These are phyloP conservation scores for Sebastolobus alascanus DNA, from an alignment of 2,797 vertebrate species.

Conservation along the genomic window DNA sequence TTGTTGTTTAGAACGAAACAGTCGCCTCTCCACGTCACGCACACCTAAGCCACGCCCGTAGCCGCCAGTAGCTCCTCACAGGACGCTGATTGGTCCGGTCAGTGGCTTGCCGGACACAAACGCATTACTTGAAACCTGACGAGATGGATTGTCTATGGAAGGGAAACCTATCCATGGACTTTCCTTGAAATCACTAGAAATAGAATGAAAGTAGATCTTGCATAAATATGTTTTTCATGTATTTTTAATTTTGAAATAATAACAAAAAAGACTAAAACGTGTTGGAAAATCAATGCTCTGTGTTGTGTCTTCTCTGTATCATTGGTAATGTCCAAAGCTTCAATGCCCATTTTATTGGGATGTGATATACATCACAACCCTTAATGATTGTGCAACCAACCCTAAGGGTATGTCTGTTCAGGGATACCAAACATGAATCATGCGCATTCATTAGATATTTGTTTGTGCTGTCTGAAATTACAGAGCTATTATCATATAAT, in stretches of 20 bases:
- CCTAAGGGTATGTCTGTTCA: not conserved
- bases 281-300: not conserved
- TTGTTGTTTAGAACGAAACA: too few species aligned
- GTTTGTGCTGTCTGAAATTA: slow-evolving; percentile 36
- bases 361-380: not conserved
- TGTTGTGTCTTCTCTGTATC: not conserved
- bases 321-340: not conserved
- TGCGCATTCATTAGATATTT: slow-evolving; percentile 27
- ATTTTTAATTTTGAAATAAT: not conserved
- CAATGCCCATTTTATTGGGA: not conserved
- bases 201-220: not conserved
- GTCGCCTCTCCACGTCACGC: too few species aligned
- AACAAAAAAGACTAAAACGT: not conserved
- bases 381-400: not conserved
- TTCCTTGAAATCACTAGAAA: too few species aligned
- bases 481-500: slow-evolving; percentile 30
- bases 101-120: too few species aligned
- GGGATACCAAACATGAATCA: slow-evolving; percentile 11
- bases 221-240: not conserved
- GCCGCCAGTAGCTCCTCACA: too few species aligned
- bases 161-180: too few species aligned
- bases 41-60: too few species aligned
- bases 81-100: too few species aligned
- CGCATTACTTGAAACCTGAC: too few species aligned
- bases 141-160: too few species aligned